These are phyloP conservation scores for Zoroaster sp. DNA, from an alignment of 53 echinoderm and acorn worm species.

Conservation along the genomic window DNA sequence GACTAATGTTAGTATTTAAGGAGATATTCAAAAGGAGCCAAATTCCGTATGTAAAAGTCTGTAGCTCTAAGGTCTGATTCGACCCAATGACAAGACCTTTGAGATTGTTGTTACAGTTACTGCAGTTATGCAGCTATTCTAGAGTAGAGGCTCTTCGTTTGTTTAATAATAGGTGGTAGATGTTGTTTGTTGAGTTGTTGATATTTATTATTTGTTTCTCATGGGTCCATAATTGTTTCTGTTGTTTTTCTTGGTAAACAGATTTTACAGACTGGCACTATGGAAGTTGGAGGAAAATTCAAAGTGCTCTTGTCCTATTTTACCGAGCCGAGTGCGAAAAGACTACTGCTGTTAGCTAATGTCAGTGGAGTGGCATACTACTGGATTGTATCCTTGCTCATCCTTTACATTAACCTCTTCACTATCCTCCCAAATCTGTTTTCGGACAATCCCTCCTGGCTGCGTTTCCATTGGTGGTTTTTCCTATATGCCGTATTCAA, in stretches of 20 bases:
- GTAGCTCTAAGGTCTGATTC: too few relatives aligned
- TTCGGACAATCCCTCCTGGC: slow-evolving; percentile 1
- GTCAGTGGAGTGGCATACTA: slow-evolving; percentile 66
- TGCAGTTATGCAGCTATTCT: neutral
- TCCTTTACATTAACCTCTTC: slow-evolving; percentile 10
- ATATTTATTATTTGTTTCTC: too few relatives aligned
- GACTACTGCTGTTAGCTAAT: slow-evolving; percentile 57
- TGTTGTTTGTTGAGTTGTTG: too few relatives aligned
- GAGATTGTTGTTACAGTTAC: too few relatives aligned
- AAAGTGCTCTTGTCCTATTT: slow-evolving; percentile 20
- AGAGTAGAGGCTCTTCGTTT: too few relatives aligned
- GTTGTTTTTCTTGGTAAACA: too few relatives aligned
- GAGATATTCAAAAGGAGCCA: too few relatives aligned
- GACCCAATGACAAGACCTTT: too few relatives aligned
- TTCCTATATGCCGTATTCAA: slow-evolving; percentile 29
- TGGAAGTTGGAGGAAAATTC: slow-evolving; percentile 29
- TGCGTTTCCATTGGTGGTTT: slow-evolving; percentile 40
- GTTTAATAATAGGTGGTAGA: too few relatives aligned
- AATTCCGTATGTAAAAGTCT: too few relatives aligned
- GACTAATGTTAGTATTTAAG: too few relatives aligned
- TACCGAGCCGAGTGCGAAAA: slow-evolving; percentile 28
- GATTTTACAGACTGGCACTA: neutral
- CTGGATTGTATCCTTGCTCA: slow-evolving; percentile 54
- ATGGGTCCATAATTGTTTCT: neutral
- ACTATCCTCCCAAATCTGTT: slow-evolving; percentile 52